A percentile compares a stretch with the other conserved stretches of the same genome.
phyloP scores from a whole-genome alignment of 2,888 invertebrate species.

The Abrostola tripartita region DNA sequence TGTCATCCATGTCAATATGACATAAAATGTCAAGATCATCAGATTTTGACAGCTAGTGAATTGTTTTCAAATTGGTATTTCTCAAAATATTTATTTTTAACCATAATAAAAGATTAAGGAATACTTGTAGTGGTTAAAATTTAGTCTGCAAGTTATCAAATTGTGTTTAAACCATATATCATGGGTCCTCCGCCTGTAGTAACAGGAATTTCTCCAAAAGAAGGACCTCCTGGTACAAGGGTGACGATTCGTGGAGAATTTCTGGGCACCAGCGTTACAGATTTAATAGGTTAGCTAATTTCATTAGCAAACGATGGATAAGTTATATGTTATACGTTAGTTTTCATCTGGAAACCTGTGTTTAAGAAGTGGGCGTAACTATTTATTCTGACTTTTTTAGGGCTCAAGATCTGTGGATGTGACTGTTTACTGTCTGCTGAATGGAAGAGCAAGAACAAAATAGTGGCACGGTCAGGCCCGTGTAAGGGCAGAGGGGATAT shows the following conservation, averaged over 20 bases:
- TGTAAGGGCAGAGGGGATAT: conserved; percentile 97
- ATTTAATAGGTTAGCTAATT: conserved; percentile 92
- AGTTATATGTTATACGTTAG: not conserved
- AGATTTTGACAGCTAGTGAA: not conserved
- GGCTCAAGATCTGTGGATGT: conserved; percentile 97
- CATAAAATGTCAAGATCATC: not conserved
- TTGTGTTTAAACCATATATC: conserved; percentile 3
- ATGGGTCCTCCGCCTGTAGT: conserved; percentile 95
- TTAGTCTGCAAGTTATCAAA: not conserved
- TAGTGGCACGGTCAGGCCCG: conserved; percentile 97
- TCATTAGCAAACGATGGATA: not conserved
- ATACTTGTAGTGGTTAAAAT: not conserved
- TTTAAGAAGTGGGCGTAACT: conserved; percentile 42
- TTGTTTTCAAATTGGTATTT: not conserved
- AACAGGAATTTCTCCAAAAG: conserved; percentile 99
- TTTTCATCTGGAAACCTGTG: not conserved
- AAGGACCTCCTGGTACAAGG: conserved; percentile 98
- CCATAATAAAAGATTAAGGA: not conserved
- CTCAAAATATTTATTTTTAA: not conserved
- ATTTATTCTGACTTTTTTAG: conserved; percentile 79
- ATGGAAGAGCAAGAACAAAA: conserved; percentile 99
- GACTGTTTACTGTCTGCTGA: conserved; percentile 98
- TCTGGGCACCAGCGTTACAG: conserved; percentile 94
- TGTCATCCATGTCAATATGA: not conserved
- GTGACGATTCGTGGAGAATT: conserved; percentile 98